Evolutionary conservation across 2,113 vertebrate species (phyloP).

Genomic region (Platycercus adscitus): DNA sequence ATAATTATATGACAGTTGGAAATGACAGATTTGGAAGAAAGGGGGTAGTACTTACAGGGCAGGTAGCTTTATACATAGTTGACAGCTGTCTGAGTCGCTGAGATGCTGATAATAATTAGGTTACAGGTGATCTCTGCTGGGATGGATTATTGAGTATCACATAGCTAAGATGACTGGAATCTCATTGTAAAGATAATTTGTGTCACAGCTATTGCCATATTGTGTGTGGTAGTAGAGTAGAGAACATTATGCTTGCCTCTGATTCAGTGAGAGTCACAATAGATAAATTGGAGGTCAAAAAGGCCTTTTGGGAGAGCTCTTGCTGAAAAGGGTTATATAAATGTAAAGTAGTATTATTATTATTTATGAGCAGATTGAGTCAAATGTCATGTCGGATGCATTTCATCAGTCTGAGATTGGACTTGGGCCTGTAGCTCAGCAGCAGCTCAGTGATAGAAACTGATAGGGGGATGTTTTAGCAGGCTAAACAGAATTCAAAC

Average conservation of each 20-base stretch:
- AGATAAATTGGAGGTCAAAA: constrained; percentile 56
- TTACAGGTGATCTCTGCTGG: constrained; percentile 12
- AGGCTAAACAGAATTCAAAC: constrained; percentile 60
- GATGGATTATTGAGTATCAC: not conserved
- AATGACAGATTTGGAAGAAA: not conserved
- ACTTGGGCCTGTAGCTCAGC: constrained; percentile 32
- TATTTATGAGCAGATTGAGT: constrained; percentile 64
- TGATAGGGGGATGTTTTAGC: constrained; percentile 46
- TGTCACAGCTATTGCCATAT: not conserved
- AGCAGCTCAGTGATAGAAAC: constrained; percentile 24
- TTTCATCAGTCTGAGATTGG: constrained; percentile 64
- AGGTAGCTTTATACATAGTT: not conserved
- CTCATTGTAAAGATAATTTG: constrained; percentile 11
- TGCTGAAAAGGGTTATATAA: constrained; percentile 46
- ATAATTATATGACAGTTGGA: not conserved
- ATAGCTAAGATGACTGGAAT: not conserved
- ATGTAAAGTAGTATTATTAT: constrained; percentile 41
- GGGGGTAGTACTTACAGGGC: not conserved
- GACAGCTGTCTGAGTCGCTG: not conserved
- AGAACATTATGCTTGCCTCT: not conserved
- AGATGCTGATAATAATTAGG: not conserved
- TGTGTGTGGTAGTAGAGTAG: not conserved
- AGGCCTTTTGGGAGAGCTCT: constrained; percentile 35
- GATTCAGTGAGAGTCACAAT: constrained; percentile 34
- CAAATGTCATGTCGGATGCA: constrained; percentile 49